phyloP scores from a whole-genome alignment of 2,113 vertebrate species.

The Eidolon helvum region DNA sequence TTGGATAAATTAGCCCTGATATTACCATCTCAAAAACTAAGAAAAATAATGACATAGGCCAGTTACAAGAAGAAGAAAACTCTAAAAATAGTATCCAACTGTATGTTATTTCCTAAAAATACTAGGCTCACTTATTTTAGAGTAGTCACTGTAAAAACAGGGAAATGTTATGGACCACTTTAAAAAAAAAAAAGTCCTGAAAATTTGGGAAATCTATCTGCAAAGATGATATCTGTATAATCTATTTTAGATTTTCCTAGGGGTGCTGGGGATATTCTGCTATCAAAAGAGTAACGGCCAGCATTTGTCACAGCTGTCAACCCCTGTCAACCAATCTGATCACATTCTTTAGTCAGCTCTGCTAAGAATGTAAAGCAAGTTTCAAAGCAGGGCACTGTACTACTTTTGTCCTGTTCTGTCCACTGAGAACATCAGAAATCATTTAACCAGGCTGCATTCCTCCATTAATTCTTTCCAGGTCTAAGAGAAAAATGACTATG shows the following conservation, averaged over 20 bases:
- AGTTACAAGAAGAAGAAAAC: background rate
- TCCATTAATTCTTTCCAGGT: background rate
- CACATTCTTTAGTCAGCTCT: background rate
- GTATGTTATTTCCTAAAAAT: background rate
- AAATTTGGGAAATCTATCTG: background rate
- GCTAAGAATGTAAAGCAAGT: background rate
- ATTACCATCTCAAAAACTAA: background rate
- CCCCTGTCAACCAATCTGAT: background rate
- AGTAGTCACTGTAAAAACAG: background rate
- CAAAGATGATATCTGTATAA: background rate
- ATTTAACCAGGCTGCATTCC: background rate
- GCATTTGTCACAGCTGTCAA: background rate
- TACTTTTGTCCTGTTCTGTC: background rate
- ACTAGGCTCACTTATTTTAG: background rate
- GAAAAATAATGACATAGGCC: background rate
- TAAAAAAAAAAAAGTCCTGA: background rate
- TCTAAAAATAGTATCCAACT: slow-evolving; percentile 24
- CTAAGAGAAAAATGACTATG: background rate
- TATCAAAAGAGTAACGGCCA: background rate
- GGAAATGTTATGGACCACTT: background rate
- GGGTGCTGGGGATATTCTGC: background rate
- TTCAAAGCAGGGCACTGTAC: background rate
- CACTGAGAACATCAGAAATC: background rate
- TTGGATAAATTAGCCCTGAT: background rate
- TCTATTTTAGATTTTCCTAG: background rate